Percentiles rank a stretch among this genome's conserved stretches.
Conservation (phyloP, 2,888 invertebrate species). For the Phyllotreta cruciferae region DNA sequence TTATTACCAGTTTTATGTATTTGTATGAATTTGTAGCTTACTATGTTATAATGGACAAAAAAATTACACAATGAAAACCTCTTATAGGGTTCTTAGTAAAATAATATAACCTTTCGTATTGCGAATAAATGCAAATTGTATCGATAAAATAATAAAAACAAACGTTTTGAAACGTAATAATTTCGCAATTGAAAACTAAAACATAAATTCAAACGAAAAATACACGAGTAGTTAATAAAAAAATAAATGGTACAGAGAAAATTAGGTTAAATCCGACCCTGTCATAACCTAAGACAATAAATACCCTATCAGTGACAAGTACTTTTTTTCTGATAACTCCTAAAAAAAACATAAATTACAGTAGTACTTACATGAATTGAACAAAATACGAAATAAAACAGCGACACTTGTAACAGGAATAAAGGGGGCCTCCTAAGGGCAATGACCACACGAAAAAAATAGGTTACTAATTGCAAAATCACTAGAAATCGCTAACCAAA, state of each 20-base stretch:
- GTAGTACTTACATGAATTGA: constrained; percentile 14
- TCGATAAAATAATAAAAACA: too few relatives aligned
- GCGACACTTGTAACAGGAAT: constrained; percentile 4
- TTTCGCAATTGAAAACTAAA: too few relatives aligned
- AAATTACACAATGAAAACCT: too few relatives aligned
- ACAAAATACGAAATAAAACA: constrained; percentile 5
- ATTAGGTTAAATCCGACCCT: neutral
- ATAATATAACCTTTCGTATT: too few relatives aligned
- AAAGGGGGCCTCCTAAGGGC: constrained; percentile 30
- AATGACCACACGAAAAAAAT: constrained; percentile 33
- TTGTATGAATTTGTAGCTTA: too few relatives aligned
- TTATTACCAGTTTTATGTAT: too few relatives aligned
- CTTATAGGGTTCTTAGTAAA: too few relatives aligned
- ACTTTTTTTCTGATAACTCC: neutral
- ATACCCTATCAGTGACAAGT: constrained; percentile 13
- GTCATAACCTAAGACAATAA: constrained; percentile 8
- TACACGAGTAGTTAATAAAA: too few relatives aligned
- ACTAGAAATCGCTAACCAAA: constrained; percentile 35
- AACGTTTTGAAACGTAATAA: too few relatives aligned
- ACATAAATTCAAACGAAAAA: too few relatives aligned
- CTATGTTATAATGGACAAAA: too few relatives aligned
- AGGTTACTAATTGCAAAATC: constrained; percentile 40
- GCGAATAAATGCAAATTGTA: too few relatives aligned
- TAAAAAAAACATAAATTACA: constrained; percentile 7
- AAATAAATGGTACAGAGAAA: neutral